These are phyloP conservation scores for Tridacna gigas DNA, from an alignment of 2,888 invertebrate genomes.

Conservation along the genomic window DNA sequence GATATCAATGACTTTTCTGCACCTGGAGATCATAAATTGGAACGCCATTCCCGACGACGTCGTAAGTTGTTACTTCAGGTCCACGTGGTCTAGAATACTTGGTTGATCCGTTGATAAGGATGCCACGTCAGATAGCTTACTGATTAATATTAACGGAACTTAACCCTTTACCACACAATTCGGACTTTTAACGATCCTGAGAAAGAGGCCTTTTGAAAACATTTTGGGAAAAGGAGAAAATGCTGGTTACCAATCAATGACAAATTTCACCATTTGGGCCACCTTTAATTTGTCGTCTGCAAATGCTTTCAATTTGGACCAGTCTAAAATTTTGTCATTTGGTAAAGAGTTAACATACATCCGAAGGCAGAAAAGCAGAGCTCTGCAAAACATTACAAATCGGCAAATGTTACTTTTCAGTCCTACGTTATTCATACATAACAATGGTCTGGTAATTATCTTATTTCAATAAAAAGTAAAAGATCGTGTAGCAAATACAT, in stretches of 20 bases:
- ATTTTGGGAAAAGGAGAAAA: too few species aligned
- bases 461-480: slow-evolving; percentile 6
- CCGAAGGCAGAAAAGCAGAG: not conserved
- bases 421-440: slow-evolving; percentile 4
- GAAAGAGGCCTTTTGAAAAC: too few species aligned
- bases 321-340: too few species aligned
- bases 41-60: not conserved
- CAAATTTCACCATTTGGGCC: too few species aligned
- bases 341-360: too few species aligned
- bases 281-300: too few species aligned
- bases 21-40: not conserved
- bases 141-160: not conserved
- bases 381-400: slow-evolving; percentile 17
- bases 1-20: not conserved
- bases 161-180: too few species aligned
- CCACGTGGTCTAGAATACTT: not conserved
- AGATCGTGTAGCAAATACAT: slow-evolving; percentile 8
- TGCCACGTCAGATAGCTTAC: not conserved
- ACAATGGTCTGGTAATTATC: slow-evolving; percentile 2
- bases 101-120: not conserved
- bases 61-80: slow-evolving; percentile 5
- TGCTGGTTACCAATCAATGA: too few species aligned
- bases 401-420: slow-evolving; percentile 7
- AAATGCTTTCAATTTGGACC: too few species aligned
- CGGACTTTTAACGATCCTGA: too few species aligned